Evolutionary conservation across 2,113 vertebrate genomes (phyloP), one percentile per base, ranked within the genome.

Genomic region (Zosterops hypoxanthus): DNA sequence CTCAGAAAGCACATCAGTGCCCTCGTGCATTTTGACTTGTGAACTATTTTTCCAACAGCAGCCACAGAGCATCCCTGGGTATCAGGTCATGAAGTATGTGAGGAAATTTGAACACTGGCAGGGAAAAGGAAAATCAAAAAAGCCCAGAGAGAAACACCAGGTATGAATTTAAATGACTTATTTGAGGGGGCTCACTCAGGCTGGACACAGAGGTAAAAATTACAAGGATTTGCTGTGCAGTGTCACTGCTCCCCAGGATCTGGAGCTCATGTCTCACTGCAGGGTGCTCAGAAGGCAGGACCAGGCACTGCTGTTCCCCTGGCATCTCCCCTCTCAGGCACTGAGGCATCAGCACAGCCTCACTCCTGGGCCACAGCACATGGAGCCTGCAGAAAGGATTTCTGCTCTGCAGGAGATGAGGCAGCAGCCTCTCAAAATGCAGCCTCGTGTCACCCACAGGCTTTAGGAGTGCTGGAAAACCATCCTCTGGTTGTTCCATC

Each of bases 321-420:
- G 71, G 46, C 49, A 76, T 44, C 49, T 80, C 50, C 49, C 20
- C 8, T 61, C 29, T 25, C 26, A 0, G 3, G 31, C 22, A 14
- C 0, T 14, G 57, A 26, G 44, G 36, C 29, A 47, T 2, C 1
- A 49, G 70, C 8, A 1, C 29, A 79, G 90, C 49, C 46, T n/a
- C 2, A 1, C 26, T 19, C 73, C 57, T 2, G 4, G 63, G 21
- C 36, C 53, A 11, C 63, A n/a, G n/a, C 5, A 0, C 47, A 46
- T 24, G 39, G 55, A 71, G 18, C 18, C 36, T 56, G 49, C 73
- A 79, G 78, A 22, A 78, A 46, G 55, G 55, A 20, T 52, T 69
- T 80, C 31, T 78, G 64, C 16, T 55, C 47, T 26, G 59, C 1
- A 0, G 69, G 6, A 68, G 34, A 53, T 36, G 22, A 47, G 31